Evolutionary conservation across 1,140 invertebrate genomes (phyloP), one percentile per base, ranked within the genome.

Genomic region (Saccostrea echinata): DNA sequence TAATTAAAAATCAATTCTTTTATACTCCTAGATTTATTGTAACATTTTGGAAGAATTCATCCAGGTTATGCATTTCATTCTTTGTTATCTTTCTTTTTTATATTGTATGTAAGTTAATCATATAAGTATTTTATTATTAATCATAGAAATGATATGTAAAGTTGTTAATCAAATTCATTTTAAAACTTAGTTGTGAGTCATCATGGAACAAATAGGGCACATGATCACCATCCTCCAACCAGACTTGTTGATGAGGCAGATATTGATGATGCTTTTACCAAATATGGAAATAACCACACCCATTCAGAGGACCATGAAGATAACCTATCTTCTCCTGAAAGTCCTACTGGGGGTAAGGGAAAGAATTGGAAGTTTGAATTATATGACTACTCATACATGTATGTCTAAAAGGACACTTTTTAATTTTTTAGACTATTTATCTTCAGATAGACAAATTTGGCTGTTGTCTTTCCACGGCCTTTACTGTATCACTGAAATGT

Each of bases 201-300:
- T 30, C 68, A 76, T 33, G 68, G 11, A 11, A 76, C 68, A 0
- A 76, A 76, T 76, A 27, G 68, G 68, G 33, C 68, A 76, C 68
- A 16, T 76, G 68, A 35, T 30, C 68, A 27, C 1, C 68, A 27
- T 13, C 68, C 68, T 71, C 68, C 68, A 76, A 76, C 27, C 68
- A 76, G 27, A 33, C 16, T 33, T 24, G 68, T 33, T 3, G 68
- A 76, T 33, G 68, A 76, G 68, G 68, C 68, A 1, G 68, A 76
- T 27, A 76, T 76, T 76, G 68, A 76, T 76, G 68, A 76, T 76
- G 68, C 68, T 83, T 83, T 83, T 83, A 83, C 43, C 81, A 83
- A 52, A 83, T 52, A 83, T 83, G 35, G 27, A 76, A 76, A 76
- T 30, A 76, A 76, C 27, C 68, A 76, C 68, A 16, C 68, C 30